Evolutionary conservation across 2,797 vertebrate species (phyloP).

Genomic region (Acrocephalus scirpaceus): DNA sequence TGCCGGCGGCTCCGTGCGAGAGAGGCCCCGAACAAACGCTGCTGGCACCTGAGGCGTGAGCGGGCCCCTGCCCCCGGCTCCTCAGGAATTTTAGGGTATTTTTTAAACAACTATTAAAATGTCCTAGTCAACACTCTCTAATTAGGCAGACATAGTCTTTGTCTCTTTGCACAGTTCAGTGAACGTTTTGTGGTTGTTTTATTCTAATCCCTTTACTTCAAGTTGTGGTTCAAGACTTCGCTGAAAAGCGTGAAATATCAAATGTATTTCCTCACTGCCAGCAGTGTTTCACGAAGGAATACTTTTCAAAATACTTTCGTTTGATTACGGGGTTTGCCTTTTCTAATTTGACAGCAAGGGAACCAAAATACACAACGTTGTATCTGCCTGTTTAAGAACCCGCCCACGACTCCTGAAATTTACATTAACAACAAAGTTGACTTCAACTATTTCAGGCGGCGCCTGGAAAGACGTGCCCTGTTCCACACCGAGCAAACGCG

Average conservation of each 20-base stretch:
- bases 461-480: rapidly evolving
- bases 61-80: not conserved
- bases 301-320: not conserved
- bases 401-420: not conserved
- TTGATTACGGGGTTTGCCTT: not conserved
- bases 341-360: not conserved
- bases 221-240: not conserved
- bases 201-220: not conserved
- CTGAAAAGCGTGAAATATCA: not conserved
- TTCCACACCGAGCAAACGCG: rapidly evolving
- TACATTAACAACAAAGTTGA: not conserved
- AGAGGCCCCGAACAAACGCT: not conserved
- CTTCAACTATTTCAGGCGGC: not conserved
- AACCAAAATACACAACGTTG: not conserved
- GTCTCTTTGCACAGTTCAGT: not conserved
- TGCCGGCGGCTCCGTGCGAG: not conserved
- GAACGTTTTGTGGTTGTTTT: not conserved
- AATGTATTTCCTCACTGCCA: not conserved
- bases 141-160: not conserved
- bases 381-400: not conserved
- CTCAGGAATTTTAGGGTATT: rapidly evolving
- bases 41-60: not conserved
- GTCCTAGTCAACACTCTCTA: not conserved
- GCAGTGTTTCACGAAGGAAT: not conserved
- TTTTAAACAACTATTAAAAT: not conserved